Base-by-base conservation (phyloP, 2,113 vertebrate genomes). In the Hoplias malabaricus region DNA sequence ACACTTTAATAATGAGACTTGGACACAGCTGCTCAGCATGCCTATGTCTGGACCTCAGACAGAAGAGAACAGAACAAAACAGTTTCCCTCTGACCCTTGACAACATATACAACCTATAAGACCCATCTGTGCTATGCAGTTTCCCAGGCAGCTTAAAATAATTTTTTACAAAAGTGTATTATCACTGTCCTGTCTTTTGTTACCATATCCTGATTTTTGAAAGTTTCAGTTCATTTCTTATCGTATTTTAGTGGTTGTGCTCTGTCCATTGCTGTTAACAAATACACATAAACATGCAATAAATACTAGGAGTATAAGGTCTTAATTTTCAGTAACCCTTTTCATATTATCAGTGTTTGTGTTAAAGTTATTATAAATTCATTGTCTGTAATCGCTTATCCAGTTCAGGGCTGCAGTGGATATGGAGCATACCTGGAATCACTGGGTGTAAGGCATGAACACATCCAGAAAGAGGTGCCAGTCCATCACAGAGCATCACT, bases 1-100 rank as follows among this genome's bases (percentile, higher is more conserved):
- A 70, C 75, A 79, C 73, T 80, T 85, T 78, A 73, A 77, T 80
- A 46, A 78, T 77, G 78, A 76, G 21, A 80, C 71, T 68, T 40
- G 42, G 42, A 54, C 77, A 72, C 66, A 65, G 48, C 66, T 25
- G 48, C 46, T 53, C 46, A 40, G 46, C 63, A 57, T 79, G 71
- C 66, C 43, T 67, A 5, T 66, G 71, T 75, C 38, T 79, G 56
- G 31, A 63, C 57, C 25, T 61, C 23, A 48, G 13, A 65, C 40
- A 29, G 54, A 10, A 82, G 48, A 73, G 57, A 66, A 59, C 62
- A 75, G 66, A 83, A 12, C 5, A 61, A 69, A 73, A 50, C 57
- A 63, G n/a, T 75, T 75, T 57, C 38, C 13, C n/a, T 36, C 23
- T 53, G 21, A 54, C 16, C 46, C 25, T 21, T 54, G 46, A 23